These are phyloP conservation scores for Cichladusa arquata DNA, from an alignment of 2,113 vertebrate genomes.

Conservation along the genomic window DNA sequence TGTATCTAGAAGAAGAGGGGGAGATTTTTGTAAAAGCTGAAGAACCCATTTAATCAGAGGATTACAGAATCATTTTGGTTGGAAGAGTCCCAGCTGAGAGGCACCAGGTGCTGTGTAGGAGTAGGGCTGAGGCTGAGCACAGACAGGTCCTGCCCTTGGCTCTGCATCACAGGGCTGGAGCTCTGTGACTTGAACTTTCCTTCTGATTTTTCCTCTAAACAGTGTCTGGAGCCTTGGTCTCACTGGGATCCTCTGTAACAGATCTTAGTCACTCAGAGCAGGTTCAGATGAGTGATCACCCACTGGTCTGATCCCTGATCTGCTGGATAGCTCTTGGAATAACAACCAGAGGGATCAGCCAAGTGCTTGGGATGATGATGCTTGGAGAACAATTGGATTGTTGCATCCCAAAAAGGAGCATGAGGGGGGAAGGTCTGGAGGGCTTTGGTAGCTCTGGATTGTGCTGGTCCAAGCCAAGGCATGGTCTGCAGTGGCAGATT, in stretches of 20 bases:
- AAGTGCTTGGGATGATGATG: background rate
- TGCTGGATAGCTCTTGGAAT: background rate
- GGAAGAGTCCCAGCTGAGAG: background rate
- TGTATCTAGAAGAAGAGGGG: background rate
- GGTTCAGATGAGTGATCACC: background rate
- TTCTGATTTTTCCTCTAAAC: background rate
- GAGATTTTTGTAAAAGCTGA: background rate
- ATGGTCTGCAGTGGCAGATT: rapidly evolving
- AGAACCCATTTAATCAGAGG: background rate
- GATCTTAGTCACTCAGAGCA: background rate
- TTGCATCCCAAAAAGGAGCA: background rate
- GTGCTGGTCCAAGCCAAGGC: background rate
- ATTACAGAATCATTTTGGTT: background rate
- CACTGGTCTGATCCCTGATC: background rate
- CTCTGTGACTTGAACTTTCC: background rate
- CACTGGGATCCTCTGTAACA: too few species aligned
- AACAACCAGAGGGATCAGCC: background rate
- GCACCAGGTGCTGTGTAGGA: background rate
- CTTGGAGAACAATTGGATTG: background rate
- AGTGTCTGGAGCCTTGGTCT: background rate
- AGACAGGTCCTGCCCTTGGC: background rate
- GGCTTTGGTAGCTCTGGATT: background rate
- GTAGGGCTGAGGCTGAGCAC: background rate
- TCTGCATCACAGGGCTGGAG: rapidly evolving
- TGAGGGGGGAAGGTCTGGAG: background rate